A percentile compares a stretch with the other conserved stretches of the same genome.
Evolutionary conservation across 2,113 vertebrate genomes (phyloP).

Genomic region (Dunckerocampus dactyliophorus): DNA sequence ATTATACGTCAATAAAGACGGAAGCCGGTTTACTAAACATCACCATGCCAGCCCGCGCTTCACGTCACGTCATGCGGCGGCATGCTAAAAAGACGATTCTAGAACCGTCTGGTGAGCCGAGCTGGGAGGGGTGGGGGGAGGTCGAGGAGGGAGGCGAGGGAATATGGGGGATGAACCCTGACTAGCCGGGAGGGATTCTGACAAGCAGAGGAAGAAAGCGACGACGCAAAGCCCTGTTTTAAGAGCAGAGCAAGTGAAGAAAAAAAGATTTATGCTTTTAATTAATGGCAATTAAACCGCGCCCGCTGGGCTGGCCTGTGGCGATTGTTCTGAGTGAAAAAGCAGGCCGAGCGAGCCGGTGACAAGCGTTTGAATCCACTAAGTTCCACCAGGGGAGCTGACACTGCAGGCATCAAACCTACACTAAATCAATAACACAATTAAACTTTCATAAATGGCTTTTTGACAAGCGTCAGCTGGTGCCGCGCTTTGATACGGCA

Average conservation of each 20-base stretch:
- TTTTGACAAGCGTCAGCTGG: slow-evolving; percentile 99
- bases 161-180: slow-evolving; percentile 78
- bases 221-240: slow-evolving; percentile 89
- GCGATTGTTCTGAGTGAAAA: slow-evolving; percentile 98
- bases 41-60: slow-evolving; percentile 87
- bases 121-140: slow-evolving; percentile 73
- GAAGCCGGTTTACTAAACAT: slow-evolving; percentile 99
- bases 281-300: slow-evolving; percentile 99
- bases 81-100: slow-evolving; percentile 90
- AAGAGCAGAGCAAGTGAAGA: slow-evolving; percentile 96
- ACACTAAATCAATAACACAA: slow-evolving; percentile 99
- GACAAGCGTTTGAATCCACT: slow-evolving; percentile 99
- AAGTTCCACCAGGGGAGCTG: slow-evolving; percentile 99
- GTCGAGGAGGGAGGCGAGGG: slow-evolving; percentile 44
- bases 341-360: slow-evolving; percentile 97
- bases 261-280: slow-evolving; percentile 99
- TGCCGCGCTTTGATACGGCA: slow-evolving; percentile 96
- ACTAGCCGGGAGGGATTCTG: slow-evolving; percentile 97
- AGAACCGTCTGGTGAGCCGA: slow-evolving; percentile 78
- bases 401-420: slow-evolving; percentile 99
- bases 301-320: slow-evolving; percentile 99
- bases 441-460: slow-evolving; percentile 99
- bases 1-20: slow-evolving; percentile 99
- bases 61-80: slow-evolving; percentile 87
- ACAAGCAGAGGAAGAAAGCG: slow-evolving; percentile 86